These are phyloP conservation scores for Planococcus citri DNA, from an alignment of 1,140 invertebrate genomes.

Conservation along the genomic window DNA sequence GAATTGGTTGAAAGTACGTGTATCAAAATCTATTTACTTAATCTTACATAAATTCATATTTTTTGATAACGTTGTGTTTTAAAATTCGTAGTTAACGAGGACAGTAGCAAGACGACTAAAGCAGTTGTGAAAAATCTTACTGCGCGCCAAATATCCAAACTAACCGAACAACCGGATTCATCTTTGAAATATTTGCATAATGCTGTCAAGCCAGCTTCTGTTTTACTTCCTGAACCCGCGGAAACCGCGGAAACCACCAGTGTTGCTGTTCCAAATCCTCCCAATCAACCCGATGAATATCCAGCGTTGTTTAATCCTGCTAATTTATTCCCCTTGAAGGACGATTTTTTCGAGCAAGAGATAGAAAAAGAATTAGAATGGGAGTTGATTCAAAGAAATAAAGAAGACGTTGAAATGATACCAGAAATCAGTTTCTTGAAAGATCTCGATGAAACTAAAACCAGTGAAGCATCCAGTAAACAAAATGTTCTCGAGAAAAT, in stretches of 20 bases:
- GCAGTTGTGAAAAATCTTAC: not conserved
- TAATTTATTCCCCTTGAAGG: not conserved
- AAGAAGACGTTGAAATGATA: not conserved
- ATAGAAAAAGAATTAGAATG: not conserved
- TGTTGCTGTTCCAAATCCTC: not conserved
- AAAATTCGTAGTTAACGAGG: not conserved
- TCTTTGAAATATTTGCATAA: not conserved
- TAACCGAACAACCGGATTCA: not conserved
- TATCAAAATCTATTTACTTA: not conserved
- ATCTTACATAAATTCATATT: not conserved
- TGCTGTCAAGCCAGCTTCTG: not conserved
- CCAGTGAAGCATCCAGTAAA: not conserved
- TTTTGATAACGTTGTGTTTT: not conserved
- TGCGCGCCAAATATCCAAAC: not conserved
- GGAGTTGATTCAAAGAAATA: not conserved
- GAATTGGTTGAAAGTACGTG: constrained; percentile 3
- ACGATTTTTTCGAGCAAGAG: not conserved
- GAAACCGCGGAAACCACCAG: too few relatives aligned
- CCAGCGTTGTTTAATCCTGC: not conserved
- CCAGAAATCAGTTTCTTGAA: not conserved
- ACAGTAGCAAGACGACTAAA: not conserved
- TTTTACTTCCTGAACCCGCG: not conserved
- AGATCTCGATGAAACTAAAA: not conserved
- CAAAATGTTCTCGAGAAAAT: not conserved
- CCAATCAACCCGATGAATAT: not conserved